These are phyloP conservation scores for Beris chalybata DNA, from an alignment of 2,888 invertebrate species.

Conservation along the genomic window DNA sequence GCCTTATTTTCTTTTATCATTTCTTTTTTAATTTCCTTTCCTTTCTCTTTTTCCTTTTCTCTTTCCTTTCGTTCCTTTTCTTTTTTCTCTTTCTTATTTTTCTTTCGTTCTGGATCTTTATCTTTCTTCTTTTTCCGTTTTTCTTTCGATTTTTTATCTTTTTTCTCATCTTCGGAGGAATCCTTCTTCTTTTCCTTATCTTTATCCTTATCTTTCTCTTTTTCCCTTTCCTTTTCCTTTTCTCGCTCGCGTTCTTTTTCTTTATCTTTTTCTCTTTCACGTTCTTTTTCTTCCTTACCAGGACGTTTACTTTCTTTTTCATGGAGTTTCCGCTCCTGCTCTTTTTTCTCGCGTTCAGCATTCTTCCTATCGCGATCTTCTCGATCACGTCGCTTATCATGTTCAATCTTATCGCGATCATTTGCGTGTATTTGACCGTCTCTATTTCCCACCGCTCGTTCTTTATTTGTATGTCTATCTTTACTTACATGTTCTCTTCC, in stretches of 20 bases:
- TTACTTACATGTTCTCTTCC: conserved; percentile 10
- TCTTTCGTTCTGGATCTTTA: conserved; percentile 60
- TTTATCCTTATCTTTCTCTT: conserved; percentile 52
- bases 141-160: conserved; percentile 52
- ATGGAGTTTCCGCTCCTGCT: conserved; percentile 35
- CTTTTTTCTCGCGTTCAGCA: conserved; percentile 41
- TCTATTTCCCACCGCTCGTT: conserved; percentile 35
- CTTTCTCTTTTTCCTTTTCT: conserved; percentile 40
- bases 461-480: conserved; percentile 42
- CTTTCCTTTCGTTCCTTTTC: conserved; percentile 43
- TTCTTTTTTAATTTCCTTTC: conserved; percentile 42
- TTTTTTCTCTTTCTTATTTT: conserved; percentile 57
- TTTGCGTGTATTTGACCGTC: conserved; percentile 50
- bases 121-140: conserved; percentile 61
- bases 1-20: conserved; percentile 28
- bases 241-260: conserved; percentile 46
- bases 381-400: conserved; percentile 48
- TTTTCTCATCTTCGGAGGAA: conserved; percentile 47
- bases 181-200: conserved; percentile 40
- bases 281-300: conserved; percentile 46
- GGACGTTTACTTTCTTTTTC: conserved; percentile 53
- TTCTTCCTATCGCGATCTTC: conserved; percentile 37
- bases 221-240: conserved; percentile 46
- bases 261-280: conserved; percentile 52
- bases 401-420: conserved; percentile 40